Evolutionary conservation across 2,888 invertebrate species (phyloP), one percentile per base, ranked within the genome.

Genomic region (Artemia sinica): DNA sequence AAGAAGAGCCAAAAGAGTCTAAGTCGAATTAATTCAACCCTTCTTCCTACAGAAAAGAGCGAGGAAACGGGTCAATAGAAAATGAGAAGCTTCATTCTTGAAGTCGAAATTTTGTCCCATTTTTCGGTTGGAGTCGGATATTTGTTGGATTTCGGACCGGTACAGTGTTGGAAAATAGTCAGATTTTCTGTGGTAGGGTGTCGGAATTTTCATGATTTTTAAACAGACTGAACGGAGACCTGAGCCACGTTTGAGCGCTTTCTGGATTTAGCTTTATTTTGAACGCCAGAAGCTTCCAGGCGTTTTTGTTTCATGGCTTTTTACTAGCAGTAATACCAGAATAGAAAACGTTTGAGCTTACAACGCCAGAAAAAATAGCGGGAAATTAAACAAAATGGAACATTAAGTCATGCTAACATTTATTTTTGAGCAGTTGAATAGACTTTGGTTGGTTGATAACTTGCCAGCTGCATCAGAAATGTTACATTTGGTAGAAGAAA

Each of bases 11-110:
- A 18, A 18, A 18, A 18, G 18, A 18, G 18, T 18, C 1, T 18
- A 18, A 18, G 18, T 18, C 18, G 18, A 18, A 18, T 18, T 18
- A 18, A 18, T 18, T 18, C 18, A 18, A 18, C 18, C 18, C 18
- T 18, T 18, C 18, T 18, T 18, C 18, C 18, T 18, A 18, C 52
- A 12, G n/a, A 52, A 12, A 52, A 52, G 52, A 52, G 52, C 52
- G 52, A 52, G 52, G 52, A 52, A 52, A 52, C n/a, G 52, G 52
- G 52, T 52, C 52, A 52, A n/a, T 52, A 52, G 52, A 52, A 52
- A 52, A 52, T 52, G 52, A 52, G 52, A n/a, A 52, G n/a, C 52
- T 52, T 52, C 52, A 52, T 18, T 18, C 1, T 18, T 18, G 18
- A 18, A 18, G 18, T 18, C 1, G 18, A 18, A 18, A 18, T 18